Evolutionary conservation across 2,113 vertebrate species (phyloP).

Genomic region (Natator depressus): DNA sequence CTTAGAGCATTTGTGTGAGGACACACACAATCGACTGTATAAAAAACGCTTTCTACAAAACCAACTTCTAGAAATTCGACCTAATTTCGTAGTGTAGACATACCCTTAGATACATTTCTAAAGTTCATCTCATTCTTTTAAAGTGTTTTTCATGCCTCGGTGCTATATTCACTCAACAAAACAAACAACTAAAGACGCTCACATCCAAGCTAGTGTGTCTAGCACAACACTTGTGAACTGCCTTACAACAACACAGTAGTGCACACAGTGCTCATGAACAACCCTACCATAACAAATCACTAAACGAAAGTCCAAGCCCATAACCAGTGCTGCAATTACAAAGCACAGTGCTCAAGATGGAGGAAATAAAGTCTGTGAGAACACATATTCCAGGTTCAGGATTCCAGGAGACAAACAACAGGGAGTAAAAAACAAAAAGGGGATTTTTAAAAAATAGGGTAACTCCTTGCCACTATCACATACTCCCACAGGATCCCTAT

Average conservation of each 20-base stretch:
- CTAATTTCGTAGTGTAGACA: too few relatives aligned
- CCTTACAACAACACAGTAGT: neutral
- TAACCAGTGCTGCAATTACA: neutral
- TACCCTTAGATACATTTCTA: slow-evolving; percentile 16
- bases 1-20: too few relatives aligned
- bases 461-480: neutral
- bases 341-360: neutral
- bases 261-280: rapidly evolving
- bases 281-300: neutral
- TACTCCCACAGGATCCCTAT: neutral
- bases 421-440: neutral
- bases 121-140: neutral
- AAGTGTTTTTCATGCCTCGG: neutral
- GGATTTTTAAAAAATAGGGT: slow-evolving; percentile 5
- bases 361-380: neutral
- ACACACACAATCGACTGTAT: too few relatives aligned
- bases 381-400: neutral
- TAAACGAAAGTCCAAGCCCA: neutral
- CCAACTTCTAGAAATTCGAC: too few relatives aligned
- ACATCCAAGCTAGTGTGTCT: neutral
- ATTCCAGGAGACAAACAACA: neutral
- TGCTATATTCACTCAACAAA: slow-evolving; percentile 31
- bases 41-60: too few relatives aligned
- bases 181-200: neutral
- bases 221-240: neutral